phyloP scores from a whole-genome alignment of 2,797 vertebrate species.

The Sebastes iracundus region DNA sequence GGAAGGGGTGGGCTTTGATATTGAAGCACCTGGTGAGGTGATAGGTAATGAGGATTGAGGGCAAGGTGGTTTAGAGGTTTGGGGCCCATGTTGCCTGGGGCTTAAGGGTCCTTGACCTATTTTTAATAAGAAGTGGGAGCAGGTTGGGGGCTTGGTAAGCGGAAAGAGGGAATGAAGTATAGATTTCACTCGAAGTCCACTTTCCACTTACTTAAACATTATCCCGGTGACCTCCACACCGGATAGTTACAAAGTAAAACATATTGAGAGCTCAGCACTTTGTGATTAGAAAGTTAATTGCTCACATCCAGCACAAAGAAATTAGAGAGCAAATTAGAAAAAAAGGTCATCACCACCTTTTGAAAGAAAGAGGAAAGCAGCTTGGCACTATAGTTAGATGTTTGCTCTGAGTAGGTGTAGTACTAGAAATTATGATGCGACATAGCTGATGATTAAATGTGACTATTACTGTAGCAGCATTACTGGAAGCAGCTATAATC shows the following conservation, averaged over 20 bases:
- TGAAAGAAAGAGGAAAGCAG: neutral
- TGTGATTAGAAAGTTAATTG: neutral
- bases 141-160: neutral
- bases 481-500: neutral
- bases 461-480: neutral
- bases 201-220: conserved; percentile 26
- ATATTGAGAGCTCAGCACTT: neutral
- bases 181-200: neutral
- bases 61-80: conserved; percentile 13
- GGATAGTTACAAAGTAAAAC: conserved; percentile 1
- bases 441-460: neutral
- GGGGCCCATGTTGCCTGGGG: neutral
- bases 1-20: conserved; percentile 1
- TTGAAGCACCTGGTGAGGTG: conserved; percentile 19
- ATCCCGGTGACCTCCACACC: neutral
- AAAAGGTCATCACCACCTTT: neutral
- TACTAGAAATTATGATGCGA: neutral
- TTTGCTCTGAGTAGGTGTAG: neutral
- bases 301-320: neutral
- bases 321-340: neutral
- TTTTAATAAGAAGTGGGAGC: conserved; percentile 34
- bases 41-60: conserved; percentile 39
- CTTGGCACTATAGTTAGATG: neutral
- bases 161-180: neutral
- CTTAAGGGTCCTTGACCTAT: conserved; percentile 23